These are phyloP conservation scores for Diorhabda elongata DNA, from an alignment of 1,140 invertebrate genomes.

Conservation along the genomic window DNA sequence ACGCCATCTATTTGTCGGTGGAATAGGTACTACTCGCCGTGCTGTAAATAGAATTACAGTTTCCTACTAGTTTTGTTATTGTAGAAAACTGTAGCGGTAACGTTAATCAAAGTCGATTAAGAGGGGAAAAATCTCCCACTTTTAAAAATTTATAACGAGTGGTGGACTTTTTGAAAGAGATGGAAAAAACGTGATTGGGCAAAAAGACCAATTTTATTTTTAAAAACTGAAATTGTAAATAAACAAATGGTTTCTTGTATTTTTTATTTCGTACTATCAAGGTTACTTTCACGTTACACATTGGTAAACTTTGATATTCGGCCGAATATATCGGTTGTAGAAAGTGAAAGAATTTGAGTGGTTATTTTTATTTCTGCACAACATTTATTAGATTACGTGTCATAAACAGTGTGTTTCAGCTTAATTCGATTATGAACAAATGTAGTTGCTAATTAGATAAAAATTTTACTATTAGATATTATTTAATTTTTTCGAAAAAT, in stretches of 20 bases:
- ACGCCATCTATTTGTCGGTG: too few species aligned
- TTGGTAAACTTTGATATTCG: neutral
- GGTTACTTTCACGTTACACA: neutral
- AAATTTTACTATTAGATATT: too few species aligned
- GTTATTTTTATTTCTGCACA: neutral
- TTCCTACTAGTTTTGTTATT: too few species aligned
- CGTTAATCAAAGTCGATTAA: too few species aligned
- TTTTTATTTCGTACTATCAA: neutral
- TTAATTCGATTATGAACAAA: too few species aligned
- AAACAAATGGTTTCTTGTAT: neutral
- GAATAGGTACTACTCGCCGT: too few species aligned
- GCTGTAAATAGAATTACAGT: too few species aligned
- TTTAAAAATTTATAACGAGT: neutral
- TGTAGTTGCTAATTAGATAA: too few species aligned
- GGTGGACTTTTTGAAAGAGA: neutral
- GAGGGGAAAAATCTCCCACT: neutral
- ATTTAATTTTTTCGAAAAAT: too few species aligned
- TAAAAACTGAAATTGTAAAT: neutral
- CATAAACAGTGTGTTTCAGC: too few species aligned
- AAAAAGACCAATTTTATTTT: neutral
- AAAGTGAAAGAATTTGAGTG: neutral
- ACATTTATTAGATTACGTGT: too few species aligned
- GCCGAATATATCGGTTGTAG: neutral
- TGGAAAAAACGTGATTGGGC: neutral
- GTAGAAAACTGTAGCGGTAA: too few species aligned